Evolutionary conservation across 2,888 invertebrate species (phyloP), one percentile per base, ranked within the genome.

Genomic region (Epinotia nisella): DNA sequence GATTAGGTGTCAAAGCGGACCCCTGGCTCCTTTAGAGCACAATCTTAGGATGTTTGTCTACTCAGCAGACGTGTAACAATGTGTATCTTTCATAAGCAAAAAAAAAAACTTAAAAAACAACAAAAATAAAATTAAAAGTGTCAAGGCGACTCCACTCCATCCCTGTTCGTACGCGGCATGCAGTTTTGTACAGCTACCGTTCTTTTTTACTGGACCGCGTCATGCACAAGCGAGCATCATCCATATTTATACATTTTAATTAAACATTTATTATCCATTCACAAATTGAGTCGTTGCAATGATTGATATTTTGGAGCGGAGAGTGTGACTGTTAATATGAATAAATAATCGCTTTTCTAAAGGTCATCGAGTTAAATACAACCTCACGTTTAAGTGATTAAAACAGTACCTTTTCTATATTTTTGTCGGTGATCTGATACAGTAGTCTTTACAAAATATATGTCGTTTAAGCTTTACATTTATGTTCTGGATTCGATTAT

Each of bases 171-270:
- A 75, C 75, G 75, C 80, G 86, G 87, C 85, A 87, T 87, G 89
- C 89, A 86, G 87, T 85, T 85, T 85, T 84, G 82, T 84, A 82
- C 72, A 77, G 91, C 93, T 91, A 91, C 92, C 78, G 91, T 89
- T 83, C 86, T 90, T 91, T 91, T 90, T 84, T 83, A 79, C 79
- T 78, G 91, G 86, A 87, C 82, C 79, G 89, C 84, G 83, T 89
- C 83, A 93, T 92, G 89, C 92, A 80, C 82, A 76, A 90, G 77
- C 80, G 87, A 77, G 74, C 83, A 82, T 76, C 85, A 90, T 92
- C 82, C 90, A 90, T 90, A 91, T 91, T 90, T 81, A 91, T 89
- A 85, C 76, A 77, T 83, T 83, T 85, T 85, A 88, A 87, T 89
- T 88, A 86, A 86, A 88, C 87, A 87, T 90, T 84, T 83, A 85